Evolutionary conservation across 2,113 vertebrate species (phyloP).

Genomic region (Nibea albiflora): DNA sequence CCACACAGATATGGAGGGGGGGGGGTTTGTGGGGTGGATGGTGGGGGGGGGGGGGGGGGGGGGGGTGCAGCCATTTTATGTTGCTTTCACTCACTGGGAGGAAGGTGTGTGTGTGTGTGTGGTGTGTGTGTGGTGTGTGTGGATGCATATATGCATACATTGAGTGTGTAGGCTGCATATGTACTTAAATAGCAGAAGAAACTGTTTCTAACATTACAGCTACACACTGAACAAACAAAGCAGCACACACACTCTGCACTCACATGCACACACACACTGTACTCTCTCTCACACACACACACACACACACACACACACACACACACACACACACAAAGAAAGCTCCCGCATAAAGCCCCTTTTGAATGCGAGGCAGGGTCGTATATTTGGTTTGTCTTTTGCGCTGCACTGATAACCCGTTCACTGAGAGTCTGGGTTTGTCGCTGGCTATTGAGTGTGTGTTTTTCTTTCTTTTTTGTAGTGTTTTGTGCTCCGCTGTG

Average conservation of each 20-base stretch:
- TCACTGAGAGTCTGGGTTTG: constrained; percentile 59
- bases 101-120: constrained; percentile 43
- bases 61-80: constrained; percentile 63
- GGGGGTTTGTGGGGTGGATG: constrained; percentile 20
- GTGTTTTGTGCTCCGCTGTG: constrained; percentile 36
- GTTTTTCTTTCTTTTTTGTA: not conserved
- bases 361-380: constrained; percentile 63
- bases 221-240: constrained; percentile 25
- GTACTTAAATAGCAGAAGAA: constrained; percentile 40
- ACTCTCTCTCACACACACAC: not conserved
- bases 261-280: constrained; percentile 14
- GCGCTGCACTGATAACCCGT: constrained; percentile 68
- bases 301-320: constrained; percentile 22
- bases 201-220: constrained; percentile 24
- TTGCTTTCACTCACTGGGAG: constrained; percentile 68
- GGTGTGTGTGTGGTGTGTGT: constrained; percentile 18
- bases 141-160: not conserved
- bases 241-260: not conserved
- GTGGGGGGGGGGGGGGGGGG: constrained; percentile 27
- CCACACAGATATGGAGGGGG: constrained; percentile 65
- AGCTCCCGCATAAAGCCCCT: constrained; percentile 62
- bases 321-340: constrained; percentile 51
- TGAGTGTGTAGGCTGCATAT: constrained; percentile 16
- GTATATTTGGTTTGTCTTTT: constrained; percentile 66
- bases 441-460: constrained; percentile 28